Percentiles rank a stretch among this genome's conserved stretches.
These are phyloP conservation scores for Tenthredo scrophulariae DNA, from an alignment of 2,888 invertebrate genomes.

Conservation along the genomic window DNA sequence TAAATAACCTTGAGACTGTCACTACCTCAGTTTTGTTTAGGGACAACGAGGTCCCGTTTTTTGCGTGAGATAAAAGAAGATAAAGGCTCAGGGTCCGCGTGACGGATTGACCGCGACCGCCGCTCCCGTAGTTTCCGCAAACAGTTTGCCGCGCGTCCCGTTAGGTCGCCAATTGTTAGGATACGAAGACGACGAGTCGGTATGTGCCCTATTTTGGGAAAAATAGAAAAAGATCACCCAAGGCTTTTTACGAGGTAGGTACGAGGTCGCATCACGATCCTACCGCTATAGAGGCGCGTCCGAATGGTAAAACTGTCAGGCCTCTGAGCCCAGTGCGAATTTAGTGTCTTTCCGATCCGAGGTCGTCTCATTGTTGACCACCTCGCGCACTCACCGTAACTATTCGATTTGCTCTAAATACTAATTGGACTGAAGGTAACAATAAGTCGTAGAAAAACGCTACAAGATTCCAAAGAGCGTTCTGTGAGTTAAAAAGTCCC, in stretches of 20 bases:
- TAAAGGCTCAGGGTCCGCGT: constrained; percentile 37
- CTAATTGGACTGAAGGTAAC: constrained; percentile 25
- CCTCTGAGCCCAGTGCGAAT: constrained; percentile 46
- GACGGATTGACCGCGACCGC: constrained; percentile 39
- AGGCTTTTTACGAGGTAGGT: constrained; percentile 58
- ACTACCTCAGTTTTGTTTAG: constrained; percentile 28
- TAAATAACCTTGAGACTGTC: constrained; percentile 61
- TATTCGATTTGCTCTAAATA: constrained; percentile 39
- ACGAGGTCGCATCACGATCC: neutral
- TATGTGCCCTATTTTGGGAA: constrained; percentile 53
- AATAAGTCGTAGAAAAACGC: neutral
- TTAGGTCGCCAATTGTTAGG: constrained; percentile 70
- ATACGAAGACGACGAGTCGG: neutral
- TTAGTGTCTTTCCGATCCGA: constrained; percentile 30
- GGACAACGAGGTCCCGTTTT: constrained; percentile 52
- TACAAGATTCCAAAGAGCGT: neutral
- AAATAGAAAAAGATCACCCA: constrained; percentile 54
- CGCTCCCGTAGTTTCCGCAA: constrained; percentile 73
- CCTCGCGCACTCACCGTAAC: constrained; percentile 7
- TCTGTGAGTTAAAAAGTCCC: neutral
- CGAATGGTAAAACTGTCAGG: constrained; percentile 50
- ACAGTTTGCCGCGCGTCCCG: constrained; percentile 71
- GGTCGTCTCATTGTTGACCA: constrained; percentile 44
- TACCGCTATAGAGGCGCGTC: neutral
- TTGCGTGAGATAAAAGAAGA: constrained; percentile 50